Percentiles rank a stretch among this genome's conserved stretches.
phyloP scores from a whole-genome alignment of 2,797 vertebrate genomes.

The Gallinago stenura region DNA sequence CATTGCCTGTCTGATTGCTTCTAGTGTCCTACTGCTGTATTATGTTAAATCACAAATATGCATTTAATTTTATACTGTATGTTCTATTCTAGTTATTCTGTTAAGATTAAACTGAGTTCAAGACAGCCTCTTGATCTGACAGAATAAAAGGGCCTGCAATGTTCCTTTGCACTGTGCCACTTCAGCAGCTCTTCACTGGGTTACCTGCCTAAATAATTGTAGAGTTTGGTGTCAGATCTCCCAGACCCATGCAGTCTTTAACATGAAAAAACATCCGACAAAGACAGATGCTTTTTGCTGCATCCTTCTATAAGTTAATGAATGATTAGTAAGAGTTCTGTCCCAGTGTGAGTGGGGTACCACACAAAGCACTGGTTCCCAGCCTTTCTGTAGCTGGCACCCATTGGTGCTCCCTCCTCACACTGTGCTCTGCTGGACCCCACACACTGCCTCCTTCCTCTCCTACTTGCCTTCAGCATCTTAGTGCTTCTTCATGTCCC shows the following conservation, averaged over 20 bases:
- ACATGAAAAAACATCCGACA: neutral
- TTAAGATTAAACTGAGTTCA: neutral
- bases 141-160: neutral
- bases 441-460: neutral
- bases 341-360: fast-evolving
- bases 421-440: neutral
- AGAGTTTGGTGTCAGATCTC: neutral
- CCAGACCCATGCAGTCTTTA: neutral
- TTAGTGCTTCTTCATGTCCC: neutral
- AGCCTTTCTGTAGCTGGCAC: neutral
- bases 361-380: neutral
- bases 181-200: neutral
- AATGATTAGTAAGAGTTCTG: neutral
- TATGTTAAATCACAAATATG: neutral
- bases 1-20: neutral
- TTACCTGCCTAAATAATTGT: neutral
- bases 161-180: neutral
- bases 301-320: neutral
- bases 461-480: neutral
- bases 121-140: neutral
- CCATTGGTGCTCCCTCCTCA: fast-evolving
- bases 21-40: neutral
- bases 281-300: neutral
- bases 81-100: neutral
- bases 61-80: neutral